Base-by-base conservation (phyloP, 2,797 vertebrate genomes). In the Sitta carolinensis region DNA sequence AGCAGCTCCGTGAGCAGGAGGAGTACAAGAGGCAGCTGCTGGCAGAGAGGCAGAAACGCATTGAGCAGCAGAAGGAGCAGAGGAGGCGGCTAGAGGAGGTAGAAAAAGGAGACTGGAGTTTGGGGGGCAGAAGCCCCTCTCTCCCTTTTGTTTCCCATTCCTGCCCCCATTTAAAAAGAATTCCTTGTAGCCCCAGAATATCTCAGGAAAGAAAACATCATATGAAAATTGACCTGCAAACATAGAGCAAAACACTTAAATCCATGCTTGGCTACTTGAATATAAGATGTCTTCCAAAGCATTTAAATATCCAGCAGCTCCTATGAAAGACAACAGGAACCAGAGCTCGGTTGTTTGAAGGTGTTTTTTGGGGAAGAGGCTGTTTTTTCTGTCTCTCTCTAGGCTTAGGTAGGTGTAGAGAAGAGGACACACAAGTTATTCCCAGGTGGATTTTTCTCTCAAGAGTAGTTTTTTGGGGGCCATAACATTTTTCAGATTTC, bases 61-160 rank as follows among this genome's bases (percentile, higher is more conserved):
- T 99, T 0, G 98, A 99, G 95, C 98, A 99, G 96, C 98, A 99
- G 97, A 99, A 99, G 94, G 98, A 99, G 84, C 98, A 99, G 95
- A 97, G 98, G 94, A 96, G 98, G 86, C 95, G 98, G 40, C 97
- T 99, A 45, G 98, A 99, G 96, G 98, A 99, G 98, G 98, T 99
- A 97, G 74, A 86, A 43, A 68, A 21, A 42, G 40, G 42, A 59
- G 69, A n/a, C 32, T 59, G 74, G 43, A 76, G 34, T 58, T 26
- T 3, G 1, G 3, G 34, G 48, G 13, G 16, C 40, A 43, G 42
- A 67, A 78, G 30, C 18, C 16, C 21, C 29, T 38, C 32, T 87
- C 51, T 18, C 4, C 0, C 16, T 87, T 70, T n/a, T 29, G 27
- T 73, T 88, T 87, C 21, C 21, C 27, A 19, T 59, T 77, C 59